Percentiles rank a stretch among this genome's conserved stretches.
Conservation (phyloP, 2,797 vertebrate species). For the Epinephelus awoara region DNA sequence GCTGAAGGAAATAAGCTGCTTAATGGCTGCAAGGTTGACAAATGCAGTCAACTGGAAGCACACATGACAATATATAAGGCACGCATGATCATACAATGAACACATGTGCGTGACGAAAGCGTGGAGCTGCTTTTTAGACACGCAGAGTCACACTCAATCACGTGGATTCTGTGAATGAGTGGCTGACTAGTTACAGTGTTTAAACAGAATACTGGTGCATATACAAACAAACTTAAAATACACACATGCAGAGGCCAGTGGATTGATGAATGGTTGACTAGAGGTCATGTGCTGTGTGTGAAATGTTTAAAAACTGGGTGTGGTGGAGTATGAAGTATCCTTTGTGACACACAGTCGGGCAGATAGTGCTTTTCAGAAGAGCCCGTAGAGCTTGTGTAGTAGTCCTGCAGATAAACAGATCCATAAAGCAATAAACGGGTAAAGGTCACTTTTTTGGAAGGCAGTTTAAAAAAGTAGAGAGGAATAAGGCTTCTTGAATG, state of each 20-base stretch:
- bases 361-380: constrained; percentile 47
- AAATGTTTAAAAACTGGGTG: constrained; percentile 64
- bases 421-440: constrained; percentile 70
- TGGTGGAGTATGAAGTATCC: constrained; percentile 43
- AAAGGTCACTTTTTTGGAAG: constrained; percentile 49
- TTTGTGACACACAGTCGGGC: constrained; percentile 50
- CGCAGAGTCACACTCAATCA: constrained; percentile 31
- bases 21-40: constrained; percentile 30
- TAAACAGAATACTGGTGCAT: constrained; percentile 48
- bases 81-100: constrained; percentile 31
- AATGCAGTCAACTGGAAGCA: constrained; percentile 36
- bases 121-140: constrained; percentile 45
- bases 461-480: constrained; percentile 10
- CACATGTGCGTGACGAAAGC: constrained; percentile 46
- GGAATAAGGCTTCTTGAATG: constrained; percentile 4
- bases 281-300: constrained; percentile 51
- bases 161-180: constrained; percentile 52
- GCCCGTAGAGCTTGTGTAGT: constrained; percentile 34
- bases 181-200: constrained; percentile 36
- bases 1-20: constrained; percentile 26
- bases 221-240: constrained; percentile 31
- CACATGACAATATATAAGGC: constrained; percentile 37
- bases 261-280: constrained; percentile 50
- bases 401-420: constrained; percentile 43
- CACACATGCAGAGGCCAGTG: constrained; percentile 33